A percentile compares a stretch with the other conserved stretches of the same genome.
Conservation (phyloP, 2,888 invertebrate genomes). For the Rhagonycha fulva region DNA sequence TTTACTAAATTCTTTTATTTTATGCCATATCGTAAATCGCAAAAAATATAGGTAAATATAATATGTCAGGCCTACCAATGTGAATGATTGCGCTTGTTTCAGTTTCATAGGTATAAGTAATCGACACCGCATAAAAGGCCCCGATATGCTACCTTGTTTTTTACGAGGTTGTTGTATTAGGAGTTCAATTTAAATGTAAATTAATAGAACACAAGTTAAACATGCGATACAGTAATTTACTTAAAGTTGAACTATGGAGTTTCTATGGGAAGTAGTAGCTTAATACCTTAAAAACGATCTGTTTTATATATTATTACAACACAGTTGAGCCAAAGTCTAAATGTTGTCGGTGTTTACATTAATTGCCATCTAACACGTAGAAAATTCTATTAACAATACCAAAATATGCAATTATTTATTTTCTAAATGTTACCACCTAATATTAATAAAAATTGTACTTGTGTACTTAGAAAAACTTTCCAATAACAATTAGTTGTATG, state of each 20-base stretch:
- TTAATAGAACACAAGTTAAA: constrained; percentile 27
- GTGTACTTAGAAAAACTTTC: not conserved
- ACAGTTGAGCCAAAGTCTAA: not conserved
- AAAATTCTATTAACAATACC: constrained; percentile 27
- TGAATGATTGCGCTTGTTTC: constrained; percentile 7
- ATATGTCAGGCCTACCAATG: not conserved
- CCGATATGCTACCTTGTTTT: constrained; percentile 11
- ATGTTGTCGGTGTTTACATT: constrained; percentile 10
- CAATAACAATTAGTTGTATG: constrained; percentile 18
- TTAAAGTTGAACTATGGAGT: constrained; percentile 21
- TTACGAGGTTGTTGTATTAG: constrained; percentile 25
- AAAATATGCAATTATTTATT: constrained; percentile 24
- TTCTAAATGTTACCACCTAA: constrained; percentile 17
- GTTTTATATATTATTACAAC: constrained; percentile 4
- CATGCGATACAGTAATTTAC: constrained; percentile 29
- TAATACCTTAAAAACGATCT: constrained; percentile 18
- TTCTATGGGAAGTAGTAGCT: constrained; percentile 13
- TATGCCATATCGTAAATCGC: not conserved
- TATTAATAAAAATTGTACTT: no score
- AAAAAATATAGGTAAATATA: not conserved
- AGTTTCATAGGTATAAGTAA: constrained; percentile 15
- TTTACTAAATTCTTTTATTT: not conserved
- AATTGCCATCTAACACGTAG: constrained; percentile 28
- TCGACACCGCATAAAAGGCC: constrained; percentile 16
- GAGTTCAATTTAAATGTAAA: constrained; percentile 32